Evolutionary conservation across 2,888 invertebrate genomes (phyloP).

Genomic region (Hirtodrosophila cameraria): DNA sequence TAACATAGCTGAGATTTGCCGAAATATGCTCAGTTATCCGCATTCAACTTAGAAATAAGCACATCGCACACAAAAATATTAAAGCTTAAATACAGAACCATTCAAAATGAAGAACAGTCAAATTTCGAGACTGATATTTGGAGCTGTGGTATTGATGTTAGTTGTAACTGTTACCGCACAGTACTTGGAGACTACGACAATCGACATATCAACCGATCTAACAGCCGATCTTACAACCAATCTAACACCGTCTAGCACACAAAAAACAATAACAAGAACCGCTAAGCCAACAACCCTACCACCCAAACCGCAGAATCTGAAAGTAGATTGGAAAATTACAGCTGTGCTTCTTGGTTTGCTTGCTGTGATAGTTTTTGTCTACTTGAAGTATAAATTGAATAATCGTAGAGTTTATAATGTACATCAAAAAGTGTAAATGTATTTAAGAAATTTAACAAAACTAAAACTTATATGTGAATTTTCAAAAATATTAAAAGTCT

Average conservation of each 20-base stretch:
- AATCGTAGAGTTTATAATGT: conserved; percentile 12
- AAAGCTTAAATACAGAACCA: not conserved
- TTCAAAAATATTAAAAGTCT: too few species aligned
- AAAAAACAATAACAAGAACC: not conserved
- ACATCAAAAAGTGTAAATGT: not conserved
- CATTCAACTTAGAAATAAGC: not conserved
- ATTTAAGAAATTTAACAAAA: too few species aligned
- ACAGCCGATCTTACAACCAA: not conserved
- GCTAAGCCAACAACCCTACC: not conserved
- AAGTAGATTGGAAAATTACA: not conserved
- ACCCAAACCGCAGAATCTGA: not conserved
- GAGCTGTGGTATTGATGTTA: not conserved
- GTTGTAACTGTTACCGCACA: not conserved
- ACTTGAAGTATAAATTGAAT: conserved; percentile 3
- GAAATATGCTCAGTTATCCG: not conserved
- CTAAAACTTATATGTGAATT: too few species aligned
- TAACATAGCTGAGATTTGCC: not conserved
- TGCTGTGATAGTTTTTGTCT: not conserved
- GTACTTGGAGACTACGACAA: not conserved
- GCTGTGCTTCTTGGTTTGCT: not conserved
- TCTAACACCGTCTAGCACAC: not conserved
- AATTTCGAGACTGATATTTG: not conserved
- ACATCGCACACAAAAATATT: not conserved
- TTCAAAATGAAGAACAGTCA: not conserved
- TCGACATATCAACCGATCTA: not conserved